Base-by-base conservation (phyloP, 2,113 vertebrate genomes). In the Emberiza fucata region DNA sequence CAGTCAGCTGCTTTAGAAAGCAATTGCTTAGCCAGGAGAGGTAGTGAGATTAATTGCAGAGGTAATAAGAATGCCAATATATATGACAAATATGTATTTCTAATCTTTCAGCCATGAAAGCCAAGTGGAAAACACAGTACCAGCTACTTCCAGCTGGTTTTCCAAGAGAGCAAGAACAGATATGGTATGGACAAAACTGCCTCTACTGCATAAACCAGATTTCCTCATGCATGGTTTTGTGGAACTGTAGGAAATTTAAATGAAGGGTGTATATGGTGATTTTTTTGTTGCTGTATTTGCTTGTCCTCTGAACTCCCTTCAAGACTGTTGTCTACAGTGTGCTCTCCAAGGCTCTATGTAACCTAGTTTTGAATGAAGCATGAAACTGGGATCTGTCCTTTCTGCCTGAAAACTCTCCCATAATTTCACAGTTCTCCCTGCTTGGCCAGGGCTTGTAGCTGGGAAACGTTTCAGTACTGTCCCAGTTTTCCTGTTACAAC, bases 31-130 rank as follows among this genome's bases (percentile, higher is more conserved):
- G 65, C 70, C 61, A 87, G 66, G 48, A 95, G 68, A 88, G 42
- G 85, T 88, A 92, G 93, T 72, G 45, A 91, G 84, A 94, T 94
- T 94, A 95, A 95, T 89, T 88, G 63, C 54, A 81, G 73, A 91
- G 75, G 73, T 91, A 92, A 65, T 71, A 89, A 61, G 70, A 88
- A 77, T 87, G 66, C 82, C 54, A 87, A 69, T 91, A 72, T 65
- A 69, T 92, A 59, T 90, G 73, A 85, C 84, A 92, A 95, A 91
- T 72, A 86, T 1, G 25, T 80, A 39, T 81, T 85, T 95, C 56
- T 91, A 51, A 75, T 72, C 57, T 78, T 91, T 57, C 73, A 61
- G 23, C 42, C 45, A 14, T 59, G 65, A 84, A 84, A 91, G 33
- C 63, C n/a, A 70, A 72, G 16, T 33, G 28, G 39, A 87, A 69